Conservation (phyloP, 2,888 invertebrate genomes). For the Brachynemurus nebulosus region DNA sequence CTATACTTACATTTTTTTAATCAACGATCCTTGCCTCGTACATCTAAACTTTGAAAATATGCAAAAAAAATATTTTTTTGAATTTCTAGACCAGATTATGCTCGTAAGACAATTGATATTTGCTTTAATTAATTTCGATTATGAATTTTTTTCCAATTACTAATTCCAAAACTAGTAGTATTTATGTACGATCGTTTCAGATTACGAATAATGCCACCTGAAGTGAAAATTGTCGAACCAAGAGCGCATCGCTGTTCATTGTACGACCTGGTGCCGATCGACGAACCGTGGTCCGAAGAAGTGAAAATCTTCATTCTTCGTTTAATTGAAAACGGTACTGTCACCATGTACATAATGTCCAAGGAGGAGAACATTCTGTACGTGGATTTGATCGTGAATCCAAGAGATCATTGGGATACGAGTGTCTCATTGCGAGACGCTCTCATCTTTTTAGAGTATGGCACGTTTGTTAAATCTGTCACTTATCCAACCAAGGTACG, state of each 20-base stretch:
- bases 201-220: slow-evolving; percentile 35
- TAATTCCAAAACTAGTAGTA: slow-evolving; percentile 7
- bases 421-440: slow-evolving; percentile 32
- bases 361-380: slow-evolving; percentile 10
- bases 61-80: too few relatives aligned
- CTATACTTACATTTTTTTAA: too few relatives aligned
- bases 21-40: too few relatives aligned
- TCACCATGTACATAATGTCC: slow-evolving; percentile 12
- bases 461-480: too few relatives aligned
- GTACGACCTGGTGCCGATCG: slow-evolving; percentile 38
- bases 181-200: slow-evolving; percentile 26
- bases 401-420: slow-evolving; percentile 21
- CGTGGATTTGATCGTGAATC: slow-evolving; percentile 15
- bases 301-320: slow-evolving; percentile 41
- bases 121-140: too few relatives aligned
- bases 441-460: slow-evolving; percentile 32
- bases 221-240: slow-evolving; percentile 32
- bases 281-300: slow-evolving; percentile 37
- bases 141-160: too few relatives aligned
- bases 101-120: too few relatives aligned
- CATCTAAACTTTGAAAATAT: too few relatives aligned
- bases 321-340: slow-evolving; percentile 41
- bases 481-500: too few relatives aligned
- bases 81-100: too few relatives aligned
- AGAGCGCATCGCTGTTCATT: slow-evolving; percentile 46